phyloP scores from a whole-genome alignment of 1,140 invertebrate genomes.

The Sitobion miscanthi region DNA sequence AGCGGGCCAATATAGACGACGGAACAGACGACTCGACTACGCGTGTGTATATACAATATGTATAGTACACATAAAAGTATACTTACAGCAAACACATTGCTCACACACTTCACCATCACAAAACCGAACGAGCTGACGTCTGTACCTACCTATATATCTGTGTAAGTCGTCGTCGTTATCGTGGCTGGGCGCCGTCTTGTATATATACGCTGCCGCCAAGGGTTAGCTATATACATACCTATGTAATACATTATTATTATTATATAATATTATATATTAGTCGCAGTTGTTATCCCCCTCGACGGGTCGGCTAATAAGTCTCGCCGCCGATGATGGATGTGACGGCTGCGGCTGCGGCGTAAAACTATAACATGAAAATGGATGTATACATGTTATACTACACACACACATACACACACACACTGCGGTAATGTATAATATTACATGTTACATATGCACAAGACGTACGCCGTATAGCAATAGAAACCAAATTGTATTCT shows the following conservation, averaged over 20 bases:
- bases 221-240: neutral
- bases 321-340: constrained; percentile 10
- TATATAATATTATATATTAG: neutral
- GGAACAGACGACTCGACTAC: neutral
- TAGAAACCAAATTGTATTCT: neutral
- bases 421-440: neutral
- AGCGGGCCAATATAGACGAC: neutral
- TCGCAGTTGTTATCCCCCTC: neutral
- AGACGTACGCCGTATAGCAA: neutral
- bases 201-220: neutral
- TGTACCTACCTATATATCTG: neutral
- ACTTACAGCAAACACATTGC: neutral
- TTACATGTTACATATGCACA: neutral
- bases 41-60: neutral
- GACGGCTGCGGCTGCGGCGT: neutral
- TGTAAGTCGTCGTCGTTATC: constrained; percentile 31
- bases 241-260: neutral
- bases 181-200: constrained; percentile 2
- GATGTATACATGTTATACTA: neutral
- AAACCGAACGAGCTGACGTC: constrained; percentile 1
- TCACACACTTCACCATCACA: neutral
- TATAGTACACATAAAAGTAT: neutral
- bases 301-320: constrained; percentile 18
- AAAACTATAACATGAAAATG: neutral
- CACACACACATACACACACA: neutral